Conservation (phyloP, 2,888 invertebrate genomes). For the Patella depressa region DNA sequence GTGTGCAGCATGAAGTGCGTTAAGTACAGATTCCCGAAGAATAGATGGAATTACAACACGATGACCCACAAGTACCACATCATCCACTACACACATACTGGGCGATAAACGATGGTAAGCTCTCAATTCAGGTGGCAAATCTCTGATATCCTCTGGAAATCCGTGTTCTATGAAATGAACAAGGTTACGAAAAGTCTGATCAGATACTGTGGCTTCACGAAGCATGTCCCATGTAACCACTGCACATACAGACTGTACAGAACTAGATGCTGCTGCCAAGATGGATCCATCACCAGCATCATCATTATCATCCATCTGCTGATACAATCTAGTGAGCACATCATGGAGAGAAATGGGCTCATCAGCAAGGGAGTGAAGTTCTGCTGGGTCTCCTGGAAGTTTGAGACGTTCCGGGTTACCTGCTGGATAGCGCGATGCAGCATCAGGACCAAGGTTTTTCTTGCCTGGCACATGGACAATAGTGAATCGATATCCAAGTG, state of each 20-base stretch:
- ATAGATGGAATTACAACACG: constrained; percentile 30
- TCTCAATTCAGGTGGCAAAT: constrained; percentile 20
- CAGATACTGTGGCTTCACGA: constrained; percentile 25
- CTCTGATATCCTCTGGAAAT: constrained; percentile 18
- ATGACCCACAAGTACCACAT: constrained; percentile 35
- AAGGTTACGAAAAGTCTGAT: constrained; percentile 22
- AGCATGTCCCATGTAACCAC: constrained; percentile 37
- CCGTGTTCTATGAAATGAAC: constrained; percentile 21
- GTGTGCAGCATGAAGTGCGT: no score
- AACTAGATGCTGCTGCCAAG: constrained; percentile 26
- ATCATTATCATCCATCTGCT: constrained; percentile 7
- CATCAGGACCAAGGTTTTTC: constrained; percentile 34
- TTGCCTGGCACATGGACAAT: no score
- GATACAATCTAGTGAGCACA: constrained; percentile 8
- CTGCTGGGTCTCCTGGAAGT: constrained; percentile 22
- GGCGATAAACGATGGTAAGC: constrained; percentile 26
- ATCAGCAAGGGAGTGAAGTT: constrained; percentile 3
- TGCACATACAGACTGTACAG: constrained; percentile 21
- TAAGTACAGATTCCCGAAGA: constrained; percentile 20
- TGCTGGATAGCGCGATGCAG: constrained; percentile 29
- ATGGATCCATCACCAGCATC: constrained; percentile 23
- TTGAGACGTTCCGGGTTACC: constrained; percentile 26
- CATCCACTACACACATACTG: constrained; percentile 35
- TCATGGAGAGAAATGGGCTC: not conserved
- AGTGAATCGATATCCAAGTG: no score